Evolutionary conservation across 2,113 vertebrate species (phyloP), one percentile per base, ranked within the genome.

Genomic region (Ursus arctos): DNA sequence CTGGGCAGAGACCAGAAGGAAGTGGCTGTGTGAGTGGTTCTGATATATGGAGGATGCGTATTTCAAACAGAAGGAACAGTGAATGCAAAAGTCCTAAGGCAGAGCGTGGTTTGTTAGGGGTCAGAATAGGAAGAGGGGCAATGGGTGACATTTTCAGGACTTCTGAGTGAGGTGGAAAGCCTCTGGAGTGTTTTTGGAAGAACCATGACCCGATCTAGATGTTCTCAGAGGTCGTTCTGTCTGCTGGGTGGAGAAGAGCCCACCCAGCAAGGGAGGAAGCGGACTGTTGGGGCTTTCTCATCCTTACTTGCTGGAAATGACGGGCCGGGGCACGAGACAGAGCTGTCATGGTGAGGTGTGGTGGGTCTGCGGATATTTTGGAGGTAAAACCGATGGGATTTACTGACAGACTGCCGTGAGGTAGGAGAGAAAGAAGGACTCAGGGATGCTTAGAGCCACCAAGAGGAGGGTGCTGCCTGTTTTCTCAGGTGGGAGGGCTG

Each of bases 301-400:
- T 61, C 14, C 18, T 11, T 15, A 16, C n/a, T 67, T 40, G 21
- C 80, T 31, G 49, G 57, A 61, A 49, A 33, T 15, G 79, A 67
- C 0, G 14, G n/a, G 33, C 24, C 4, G 63, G 16, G 26, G 43
- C 43, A 40, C 24, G 1, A 0, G 13, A n/a, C 16, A 31, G 51
- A 53, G 59, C 69, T 43, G 21, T 11, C 15, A 53, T 31, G 90
- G 53, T 59, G 10, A 59, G 51, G 26, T 7, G 19, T 8, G 76
- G 36, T 11, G 31, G 21, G 19, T 61, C 53, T n/a, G 24, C 53
- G 67, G 4, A 21, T 21, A 19, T 36, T 28, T 14, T 33, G 47
- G 59, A 92, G 40, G 31, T 53, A n/a, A 26, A 19, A 61, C 33
- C 79, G 33, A 3, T 26, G 9, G 22, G 69, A 36, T 67, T 26